A percentile compares a stretch with the other conserved stretches of the same genome.
phyloP scores from a whole-genome alignment of 2,888 invertebrate genomes.

The Cacoxenus indagator region DNA sequence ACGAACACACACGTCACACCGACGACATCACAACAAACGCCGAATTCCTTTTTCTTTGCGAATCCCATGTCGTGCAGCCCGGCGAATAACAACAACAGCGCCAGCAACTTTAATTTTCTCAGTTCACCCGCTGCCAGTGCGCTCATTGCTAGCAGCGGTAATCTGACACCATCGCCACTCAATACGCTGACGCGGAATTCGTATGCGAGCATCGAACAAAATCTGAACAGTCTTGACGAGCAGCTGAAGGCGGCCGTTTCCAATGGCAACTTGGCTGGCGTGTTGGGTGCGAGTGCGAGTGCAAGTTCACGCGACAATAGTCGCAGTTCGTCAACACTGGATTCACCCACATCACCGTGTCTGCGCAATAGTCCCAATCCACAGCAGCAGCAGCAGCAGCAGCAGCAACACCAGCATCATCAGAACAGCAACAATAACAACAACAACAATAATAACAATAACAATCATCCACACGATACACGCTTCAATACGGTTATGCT shows the following conservation, averaged over 20 bases:
- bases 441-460: conserved; percentile 35
- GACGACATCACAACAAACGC: conserved; percentile 43
- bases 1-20: neutral
- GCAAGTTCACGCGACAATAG: conserved; percentile 59
- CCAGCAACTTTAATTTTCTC: conserved; percentile 64
- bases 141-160: conserved; percentile 50
- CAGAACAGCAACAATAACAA: conserved; percentile 20
- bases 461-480: conserved; percentile 39
- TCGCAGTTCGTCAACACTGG: conserved; percentile 62
- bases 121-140: conserved; percentile 46
- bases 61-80: conserved; percentile 69
- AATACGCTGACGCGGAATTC: conserved; percentile 68
- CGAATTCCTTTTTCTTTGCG: conserved; percentile 69
- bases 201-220: conserved; percentile 69
- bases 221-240: conserved; percentile 72
- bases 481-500: conserved; percentile 73
- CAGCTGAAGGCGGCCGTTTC: conserved; percentile 73
- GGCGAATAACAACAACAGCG: conserved; percentile 56
- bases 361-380: conserved; percentile 41
- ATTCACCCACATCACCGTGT: conserved; percentile 56
- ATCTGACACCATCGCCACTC: conserved; percentile 68
- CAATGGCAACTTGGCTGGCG: conserved; percentile 69
- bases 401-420: conserved; percentile 28
- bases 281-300: conserved; percentile 56
- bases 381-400: conserved; percentile 51